A percentile compares a stretch with the other conserved stretches of the same genome.
Evolutionary conservation across 2,797 vertebrate genomes (phyloP).

Genomic region (Orestias chungarensis): DNA sequence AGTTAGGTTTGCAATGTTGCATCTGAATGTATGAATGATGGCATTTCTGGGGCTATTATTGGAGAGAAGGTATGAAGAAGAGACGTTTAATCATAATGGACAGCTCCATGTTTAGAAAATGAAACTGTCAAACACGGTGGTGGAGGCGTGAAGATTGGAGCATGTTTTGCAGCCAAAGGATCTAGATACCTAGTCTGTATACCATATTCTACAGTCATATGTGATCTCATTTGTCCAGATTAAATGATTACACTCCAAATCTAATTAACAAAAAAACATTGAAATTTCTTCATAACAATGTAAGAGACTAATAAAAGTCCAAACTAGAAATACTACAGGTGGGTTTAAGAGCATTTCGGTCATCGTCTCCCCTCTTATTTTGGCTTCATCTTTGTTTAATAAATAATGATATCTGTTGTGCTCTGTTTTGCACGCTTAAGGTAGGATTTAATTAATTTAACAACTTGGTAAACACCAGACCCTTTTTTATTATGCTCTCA

Average conservation of each 20-base stretch:
- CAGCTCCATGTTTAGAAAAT: no score
- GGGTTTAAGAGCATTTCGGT: not conserved
- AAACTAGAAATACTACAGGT: not conserved
- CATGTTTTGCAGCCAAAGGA: not conserved
- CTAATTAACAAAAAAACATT: not conserved
- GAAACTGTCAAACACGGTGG: not conserved
- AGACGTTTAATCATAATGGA: no score
- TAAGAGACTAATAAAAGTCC: not conserved
- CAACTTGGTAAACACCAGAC: not conserved
- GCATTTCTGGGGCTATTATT: no score
- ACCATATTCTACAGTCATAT: not conserved
- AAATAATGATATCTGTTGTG: constrained; percentile 5
- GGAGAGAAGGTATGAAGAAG: no score
- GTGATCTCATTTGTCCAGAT: not conserved
- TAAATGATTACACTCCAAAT: not conserved
- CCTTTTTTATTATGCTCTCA: not conserved
- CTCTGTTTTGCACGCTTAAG: not conserved
- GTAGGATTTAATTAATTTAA: constrained; percentile 2
- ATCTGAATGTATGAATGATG: no score
- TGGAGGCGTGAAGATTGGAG: not conserved
- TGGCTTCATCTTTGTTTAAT: constrained; percentile 1
- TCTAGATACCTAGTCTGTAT: no score
- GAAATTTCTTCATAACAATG: not conserved
- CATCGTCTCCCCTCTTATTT: not conserved
- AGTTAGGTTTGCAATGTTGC: no score